Evolutionary conservation across 2,888 invertebrate species (phyloP).

Genomic region (Tenthredo livida): DNA sequence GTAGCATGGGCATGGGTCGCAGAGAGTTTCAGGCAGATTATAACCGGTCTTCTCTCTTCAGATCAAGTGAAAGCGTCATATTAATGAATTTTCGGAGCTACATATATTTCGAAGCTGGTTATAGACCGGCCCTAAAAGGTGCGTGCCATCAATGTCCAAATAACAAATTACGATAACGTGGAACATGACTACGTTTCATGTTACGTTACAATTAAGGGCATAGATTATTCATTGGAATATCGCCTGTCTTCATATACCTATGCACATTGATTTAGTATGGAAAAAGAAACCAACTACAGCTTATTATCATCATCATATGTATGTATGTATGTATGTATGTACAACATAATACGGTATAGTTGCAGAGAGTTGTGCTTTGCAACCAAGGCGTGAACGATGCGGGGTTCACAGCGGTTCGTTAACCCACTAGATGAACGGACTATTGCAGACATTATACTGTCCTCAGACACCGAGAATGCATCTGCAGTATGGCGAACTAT

Average conservation of each 20-base stretch:
- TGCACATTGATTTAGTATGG: neutral
- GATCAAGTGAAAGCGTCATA: constrained; percentile 45
- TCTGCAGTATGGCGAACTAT: neutral
- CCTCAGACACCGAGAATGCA: constrained; percentile 8
- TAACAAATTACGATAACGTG: constrained; percentile 4
- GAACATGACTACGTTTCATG: constrained; percentile 5
- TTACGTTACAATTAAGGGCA: neutral
- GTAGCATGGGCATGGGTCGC: neutral
- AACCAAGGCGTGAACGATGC: constrained; percentile 8
- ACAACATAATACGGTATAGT: neutral
- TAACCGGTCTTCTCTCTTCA: constrained; percentile 43
- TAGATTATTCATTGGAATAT: neutral
- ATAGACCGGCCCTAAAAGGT: neutral
- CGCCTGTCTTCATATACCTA: neutral
- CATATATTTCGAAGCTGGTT: neutral
- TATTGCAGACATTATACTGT: constrained; percentile 54
- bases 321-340: neutral
- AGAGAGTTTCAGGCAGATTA: constrained; percentile 25
- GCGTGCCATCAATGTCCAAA: neutral
- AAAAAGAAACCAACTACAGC: neutral
- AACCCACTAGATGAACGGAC: constrained; percentile 56
- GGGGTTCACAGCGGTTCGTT: constrained; percentile 61
- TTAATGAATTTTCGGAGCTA: constrained; percentile 7
- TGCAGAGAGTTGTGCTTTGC: neutral
- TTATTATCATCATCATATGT: constrained; percentile 5